Percentiles rank a stretch among this genome's conserved stretches.
These are phyloP conservation scores for Rambutsinella grinnellia DNA, from an alignment of 2,888 invertebrate species.

Conservation along the genomic window DNA sequence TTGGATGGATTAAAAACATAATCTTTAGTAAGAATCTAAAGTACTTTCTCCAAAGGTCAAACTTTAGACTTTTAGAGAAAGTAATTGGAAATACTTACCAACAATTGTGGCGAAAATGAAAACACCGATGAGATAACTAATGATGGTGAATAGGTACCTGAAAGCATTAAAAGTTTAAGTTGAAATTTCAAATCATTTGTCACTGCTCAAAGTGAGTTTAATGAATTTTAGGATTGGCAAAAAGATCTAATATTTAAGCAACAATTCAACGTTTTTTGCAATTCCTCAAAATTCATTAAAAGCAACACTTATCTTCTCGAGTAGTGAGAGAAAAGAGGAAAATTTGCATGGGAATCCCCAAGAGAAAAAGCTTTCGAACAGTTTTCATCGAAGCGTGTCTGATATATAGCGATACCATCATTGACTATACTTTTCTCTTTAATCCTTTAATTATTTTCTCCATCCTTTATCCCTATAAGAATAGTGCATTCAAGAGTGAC, in stretches of 20 bases:
- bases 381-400: constrained; percentile 44
- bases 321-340: too few species aligned
- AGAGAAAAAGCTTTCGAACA: constrained; percentile 73
- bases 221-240: too few species aligned
- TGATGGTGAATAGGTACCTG: constrained; percentile 97
- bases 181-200: too few species aligned
- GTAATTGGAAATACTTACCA: constrained; percentile 74
- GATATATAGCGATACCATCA: background rate
- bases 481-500: too few species aligned
- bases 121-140: constrained; percentile 96
- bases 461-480: background rate
- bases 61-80: too few species aligned
- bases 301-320: too few species aligned
- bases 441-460: background rate
- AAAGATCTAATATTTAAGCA: too few species aligned
- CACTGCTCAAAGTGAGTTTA: too few species aligned
- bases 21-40: constrained; percentile 31
- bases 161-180: constrained; percentile 67
- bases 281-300: too few species aligned
- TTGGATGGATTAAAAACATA: background rate
- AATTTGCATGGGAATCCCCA: constrained; percentile 12
- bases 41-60: background rate
- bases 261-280: too few species aligned
- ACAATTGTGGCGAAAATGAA: constrained; percentile 98
- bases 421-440: background rate